phyloP scores from a whole-genome alignment of 1,140 invertebrate genomes.

The Pygmarrhopalites habei region DNA sequence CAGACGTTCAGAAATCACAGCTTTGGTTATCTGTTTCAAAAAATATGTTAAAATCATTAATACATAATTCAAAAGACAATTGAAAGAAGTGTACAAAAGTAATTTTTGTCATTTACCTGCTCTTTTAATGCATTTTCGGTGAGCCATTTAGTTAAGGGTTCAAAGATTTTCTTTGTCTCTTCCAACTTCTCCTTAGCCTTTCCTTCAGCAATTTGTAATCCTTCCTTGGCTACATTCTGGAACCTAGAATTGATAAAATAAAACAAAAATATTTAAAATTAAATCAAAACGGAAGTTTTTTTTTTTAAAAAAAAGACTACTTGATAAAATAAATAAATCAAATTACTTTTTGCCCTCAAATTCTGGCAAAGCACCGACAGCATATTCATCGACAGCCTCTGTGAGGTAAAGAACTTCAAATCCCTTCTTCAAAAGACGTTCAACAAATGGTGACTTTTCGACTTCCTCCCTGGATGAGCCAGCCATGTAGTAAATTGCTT shows the following conservation, averaged over 20 bases:
- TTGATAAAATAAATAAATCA: no score
- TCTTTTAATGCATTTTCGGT: slow-evolving; percentile 78
- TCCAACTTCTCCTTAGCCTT: slow-evolving; percentile 76
- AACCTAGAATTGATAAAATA: no score
- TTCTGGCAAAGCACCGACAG: slow-evolving; percentile 93
- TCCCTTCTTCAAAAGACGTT: slow-evolving; percentile 83
- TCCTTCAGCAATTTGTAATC: slow-evolving; percentile 76
- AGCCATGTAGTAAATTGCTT: slow-evolving; percentile 94
- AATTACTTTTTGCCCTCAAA: slow-evolving; percentile 98
- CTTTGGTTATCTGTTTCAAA: slow-evolving; percentile 59
- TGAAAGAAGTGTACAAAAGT: neutral
- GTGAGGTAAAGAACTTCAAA: slow-evolving; percentile 93
- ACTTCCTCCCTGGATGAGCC: slow-evolving; percentile 77
- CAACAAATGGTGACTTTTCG: slow-evolving; percentile 89
- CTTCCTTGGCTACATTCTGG: slow-evolving; percentile 99
- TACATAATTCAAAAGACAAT: slow-evolving; percentile 9
- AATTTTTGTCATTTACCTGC: no score
- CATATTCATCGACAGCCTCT: slow-evolving; percentile 98
- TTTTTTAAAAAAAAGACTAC: no score
- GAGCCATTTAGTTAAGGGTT: slow-evolving; percentile 88
- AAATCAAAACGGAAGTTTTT: no score
- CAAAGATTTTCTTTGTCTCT: slow-evolving; percentile 69
- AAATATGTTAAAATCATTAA: neutral
- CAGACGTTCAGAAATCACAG: slow-evolving; percentile 80
- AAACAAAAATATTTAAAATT: no score